Evolutionary conservation across 2,113 vertebrate genomes (phyloP).

Genomic region (Sylvilagus bachmani): DNA sequence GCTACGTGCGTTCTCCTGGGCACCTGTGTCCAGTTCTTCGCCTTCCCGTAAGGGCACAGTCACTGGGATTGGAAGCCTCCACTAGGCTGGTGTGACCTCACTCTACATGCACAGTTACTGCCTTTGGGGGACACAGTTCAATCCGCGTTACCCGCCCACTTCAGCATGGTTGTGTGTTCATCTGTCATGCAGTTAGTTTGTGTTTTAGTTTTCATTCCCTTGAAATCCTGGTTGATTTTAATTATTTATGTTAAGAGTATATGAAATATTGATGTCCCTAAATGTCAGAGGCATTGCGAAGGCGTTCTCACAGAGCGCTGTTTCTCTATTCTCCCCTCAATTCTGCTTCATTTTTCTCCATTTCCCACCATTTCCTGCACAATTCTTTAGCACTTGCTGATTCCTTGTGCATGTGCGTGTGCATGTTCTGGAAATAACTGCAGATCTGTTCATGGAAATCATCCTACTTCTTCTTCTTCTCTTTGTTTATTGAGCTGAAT

Average conservation of each 20-base stretch:
- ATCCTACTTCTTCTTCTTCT: too few relatives aligned
- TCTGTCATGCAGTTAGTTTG: background rate
- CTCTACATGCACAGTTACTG: too few relatives aligned
- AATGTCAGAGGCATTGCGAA: background rate
- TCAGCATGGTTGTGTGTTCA: background rate
- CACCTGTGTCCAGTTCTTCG: background rate
- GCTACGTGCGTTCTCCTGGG: background rate
- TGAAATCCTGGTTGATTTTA: too few relatives aligned
- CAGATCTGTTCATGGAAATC: background rate
- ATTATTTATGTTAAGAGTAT: background rate
- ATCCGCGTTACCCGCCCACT: background rate
- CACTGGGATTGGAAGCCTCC: too few relatives aligned
- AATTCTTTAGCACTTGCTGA: background rate
- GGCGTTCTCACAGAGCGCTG: background rate
- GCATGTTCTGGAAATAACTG: background rate
- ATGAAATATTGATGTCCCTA: background rate
- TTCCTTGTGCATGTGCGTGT: background rate
- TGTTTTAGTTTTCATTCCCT: too few relatives aligned
- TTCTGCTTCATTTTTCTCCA: background rate
- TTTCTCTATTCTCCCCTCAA: background rate
- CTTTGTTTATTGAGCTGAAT: too few relatives aligned
- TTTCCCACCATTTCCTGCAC: background rate
- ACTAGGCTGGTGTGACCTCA: too few relatives aligned
- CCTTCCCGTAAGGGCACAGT: too few relatives aligned
- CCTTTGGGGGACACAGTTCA: background rate